Conservation (phyloP, 2,888 invertebrate genomes). For the Tenodera sinensis region DNA sequence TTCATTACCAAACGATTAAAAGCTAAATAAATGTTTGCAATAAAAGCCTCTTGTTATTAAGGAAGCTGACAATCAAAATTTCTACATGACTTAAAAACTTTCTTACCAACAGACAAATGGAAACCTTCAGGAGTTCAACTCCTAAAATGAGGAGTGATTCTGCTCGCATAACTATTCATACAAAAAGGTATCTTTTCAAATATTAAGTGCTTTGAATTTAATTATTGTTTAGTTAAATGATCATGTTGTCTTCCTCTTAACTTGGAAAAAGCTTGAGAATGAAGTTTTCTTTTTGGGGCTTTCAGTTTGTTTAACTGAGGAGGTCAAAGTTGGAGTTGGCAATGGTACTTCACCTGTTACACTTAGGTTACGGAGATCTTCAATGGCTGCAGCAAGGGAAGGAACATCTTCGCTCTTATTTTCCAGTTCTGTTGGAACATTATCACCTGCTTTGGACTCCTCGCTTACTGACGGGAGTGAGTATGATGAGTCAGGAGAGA, state of each 20-base stretch:
- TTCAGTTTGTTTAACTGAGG: background rate
- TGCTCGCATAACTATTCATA: no score
- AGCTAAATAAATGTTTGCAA: no score
- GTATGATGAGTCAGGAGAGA: background rate
- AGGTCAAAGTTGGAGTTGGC: background rate
- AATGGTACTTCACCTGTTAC: background rate
- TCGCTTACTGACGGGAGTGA: background rate
- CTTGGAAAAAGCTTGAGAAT: background rate
- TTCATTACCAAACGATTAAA: no score
- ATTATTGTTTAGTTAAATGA: background rate
- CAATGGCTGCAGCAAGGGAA: background rate
- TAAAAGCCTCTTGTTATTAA: no score
- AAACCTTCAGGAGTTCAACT: no score
- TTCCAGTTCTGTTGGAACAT: background rate
- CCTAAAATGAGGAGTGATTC: no score
- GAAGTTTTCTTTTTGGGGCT: background rate
- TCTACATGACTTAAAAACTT: no score
- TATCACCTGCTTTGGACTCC: background rate
- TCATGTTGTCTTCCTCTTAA: background rate
- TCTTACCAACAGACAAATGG: no score
- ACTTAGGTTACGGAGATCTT: background rate
- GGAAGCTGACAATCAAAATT: no score
- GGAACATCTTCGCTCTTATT: background rate
- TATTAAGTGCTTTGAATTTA: no score
- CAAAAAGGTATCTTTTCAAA: no score